phyloP scores from a whole-genome alignment of 2,888 invertebrate species.

The Eupithecia dodoneata region DNA sequence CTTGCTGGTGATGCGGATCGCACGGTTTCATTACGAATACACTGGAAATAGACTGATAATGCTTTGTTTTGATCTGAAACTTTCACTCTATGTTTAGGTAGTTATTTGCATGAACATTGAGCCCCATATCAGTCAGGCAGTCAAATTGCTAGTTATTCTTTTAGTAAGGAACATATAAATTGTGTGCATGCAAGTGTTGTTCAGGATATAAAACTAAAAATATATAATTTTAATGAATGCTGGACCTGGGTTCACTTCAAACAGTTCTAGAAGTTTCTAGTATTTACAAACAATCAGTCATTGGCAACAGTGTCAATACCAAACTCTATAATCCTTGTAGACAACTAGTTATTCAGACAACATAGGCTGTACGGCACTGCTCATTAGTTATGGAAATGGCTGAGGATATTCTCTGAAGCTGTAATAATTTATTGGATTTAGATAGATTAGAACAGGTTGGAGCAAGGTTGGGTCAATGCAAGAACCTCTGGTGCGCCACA shows the following conservation, averaged over 20 bases:
- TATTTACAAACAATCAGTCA: not conserved
- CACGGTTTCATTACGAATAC: not conserved
- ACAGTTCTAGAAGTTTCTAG: not conserved
- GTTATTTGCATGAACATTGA: not conserved
- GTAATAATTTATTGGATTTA: not conserved
- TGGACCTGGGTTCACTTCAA: not conserved
- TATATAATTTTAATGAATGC: not conserved
- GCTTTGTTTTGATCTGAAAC: constrained; percentile 19
- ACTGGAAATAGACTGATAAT: not conserved
- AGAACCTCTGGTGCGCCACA: not conserved
- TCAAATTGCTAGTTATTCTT: not conserved
- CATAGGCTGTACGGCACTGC: too few species aligned
- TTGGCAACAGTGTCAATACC: not conserved
- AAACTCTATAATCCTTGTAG: not conserved
- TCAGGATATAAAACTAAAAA: not conserved
- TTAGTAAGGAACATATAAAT: not conserved
- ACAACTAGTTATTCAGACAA: not conserved
- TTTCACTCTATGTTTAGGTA: not conserved
- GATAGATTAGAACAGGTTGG: too few species aligned
- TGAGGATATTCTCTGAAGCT: not conserved
- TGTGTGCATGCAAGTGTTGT: not conserved
- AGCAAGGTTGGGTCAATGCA: not conserved
- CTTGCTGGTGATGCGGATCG: not conserved
- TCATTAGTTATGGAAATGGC: too few species aligned
- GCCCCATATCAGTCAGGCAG: not conserved